These are phyloP conservation scores for Oscheius sp. DNA, from an alignment of 2,888 invertebrate species.

Conservation along the genomic window DNA sequence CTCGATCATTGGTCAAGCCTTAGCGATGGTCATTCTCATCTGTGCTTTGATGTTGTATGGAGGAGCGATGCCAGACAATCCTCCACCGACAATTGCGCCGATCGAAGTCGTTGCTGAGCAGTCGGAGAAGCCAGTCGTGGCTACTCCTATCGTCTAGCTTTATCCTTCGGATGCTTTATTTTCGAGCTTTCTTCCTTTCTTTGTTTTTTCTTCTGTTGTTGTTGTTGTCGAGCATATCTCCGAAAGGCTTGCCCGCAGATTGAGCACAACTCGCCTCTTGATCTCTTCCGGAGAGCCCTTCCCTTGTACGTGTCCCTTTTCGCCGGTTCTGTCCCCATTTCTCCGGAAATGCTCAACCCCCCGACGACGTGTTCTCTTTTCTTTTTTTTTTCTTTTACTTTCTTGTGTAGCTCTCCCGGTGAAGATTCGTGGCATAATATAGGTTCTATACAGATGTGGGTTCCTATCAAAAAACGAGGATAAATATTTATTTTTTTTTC, in stretches of 20 bases:
- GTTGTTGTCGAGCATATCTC: slow-evolving; percentile 4
- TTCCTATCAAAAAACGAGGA: neutral
- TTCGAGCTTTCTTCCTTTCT: neutral
- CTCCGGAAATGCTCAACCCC: neutral
- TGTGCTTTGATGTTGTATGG: slow-evolving; percentile 62
- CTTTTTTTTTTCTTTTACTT: neutral
- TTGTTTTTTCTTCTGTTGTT: neutral
- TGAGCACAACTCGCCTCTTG: neutral
- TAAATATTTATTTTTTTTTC: neutral
- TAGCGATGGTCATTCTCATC: slow-evolving; percentile 62
- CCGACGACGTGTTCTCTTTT: neutral
- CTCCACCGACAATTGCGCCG: neutral
- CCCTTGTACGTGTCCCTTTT: neutral
- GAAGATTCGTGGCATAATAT: neutral
- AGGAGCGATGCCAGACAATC: slow-evolving; percentile 32
- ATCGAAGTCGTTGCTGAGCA: neutral
- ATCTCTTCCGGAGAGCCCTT: slow-evolving; percentile 12
- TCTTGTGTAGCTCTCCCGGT: neutral
- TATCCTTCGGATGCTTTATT: neutral
- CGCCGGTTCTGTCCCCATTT: neutral
- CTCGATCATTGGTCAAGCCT: slow-evolving; percentile 78
- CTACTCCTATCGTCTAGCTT: slow-evolving; percentile 3
- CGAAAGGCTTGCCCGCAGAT: neutral
- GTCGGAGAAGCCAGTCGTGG: neutral
- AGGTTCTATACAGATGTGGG: neutral